phyloP scores from a whole-genome alignment of 2,888 invertebrate species.

The Sicus ferrugineus region DNA sequence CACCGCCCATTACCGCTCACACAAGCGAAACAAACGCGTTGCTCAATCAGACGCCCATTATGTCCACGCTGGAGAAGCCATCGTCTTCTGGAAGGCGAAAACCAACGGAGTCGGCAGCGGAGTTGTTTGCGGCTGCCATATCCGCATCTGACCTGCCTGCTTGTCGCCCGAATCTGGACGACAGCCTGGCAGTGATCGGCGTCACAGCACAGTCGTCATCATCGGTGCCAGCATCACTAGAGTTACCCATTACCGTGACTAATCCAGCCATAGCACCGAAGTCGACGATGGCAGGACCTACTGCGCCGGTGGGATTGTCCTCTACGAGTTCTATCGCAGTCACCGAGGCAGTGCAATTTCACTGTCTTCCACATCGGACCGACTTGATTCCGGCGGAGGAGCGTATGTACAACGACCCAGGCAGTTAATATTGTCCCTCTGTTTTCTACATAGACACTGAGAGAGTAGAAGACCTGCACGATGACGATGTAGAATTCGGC shows the following conservation, averaged over 20 bases:
- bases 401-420: constrained; percentile 44
- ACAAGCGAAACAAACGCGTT: constrained; percentile 80
- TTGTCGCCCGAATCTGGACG: constrained; percentile 64
- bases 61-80: constrained; percentile 80
- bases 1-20: constrained; percentile 61
- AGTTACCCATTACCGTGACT: constrained; percentile 79
- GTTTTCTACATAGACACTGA: constrained; percentile 36
- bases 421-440: constrained; percentile 41
- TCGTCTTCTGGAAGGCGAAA: constrained; percentile 48
- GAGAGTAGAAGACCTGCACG: constrained; percentile 4
- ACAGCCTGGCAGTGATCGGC: constrained; percentile 70
- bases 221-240: constrained; percentile 74
- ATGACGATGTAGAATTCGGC: constrained; percentile 19
- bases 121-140: constrained; percentile 21
- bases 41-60: constrained; percentile 79
- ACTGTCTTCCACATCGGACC: constrained; percentile 34
- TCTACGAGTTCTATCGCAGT: constrained; percentile 20
- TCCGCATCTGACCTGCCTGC: constrained; percentile 27
- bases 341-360: constrained; percentile 29
- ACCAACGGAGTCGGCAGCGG: constrained; percentile 10
- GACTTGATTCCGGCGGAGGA: constrained; percentile 39
- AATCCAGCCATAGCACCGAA: constrained; percentile 75
- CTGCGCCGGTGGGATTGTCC: constrained; percentile 28
- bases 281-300: constrained; percentile 48
- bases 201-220: constrained; percentile 66